Conservation (phyloP, 2,113 vertebrate species). For the Brachionichthys hirsutus region DNA sequence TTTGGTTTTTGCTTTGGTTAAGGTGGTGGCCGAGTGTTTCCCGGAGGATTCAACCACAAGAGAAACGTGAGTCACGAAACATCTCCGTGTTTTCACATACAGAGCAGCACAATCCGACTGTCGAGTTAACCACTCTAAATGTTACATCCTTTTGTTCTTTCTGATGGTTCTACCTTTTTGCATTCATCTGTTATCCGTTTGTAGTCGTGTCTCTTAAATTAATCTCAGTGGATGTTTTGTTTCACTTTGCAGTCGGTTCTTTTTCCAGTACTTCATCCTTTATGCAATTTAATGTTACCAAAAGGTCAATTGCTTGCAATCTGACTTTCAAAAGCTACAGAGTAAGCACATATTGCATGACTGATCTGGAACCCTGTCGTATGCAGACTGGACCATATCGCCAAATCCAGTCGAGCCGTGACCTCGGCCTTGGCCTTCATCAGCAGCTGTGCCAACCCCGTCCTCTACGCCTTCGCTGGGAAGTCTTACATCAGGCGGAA, state of each 20-base stretch:
- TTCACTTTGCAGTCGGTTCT: no score
- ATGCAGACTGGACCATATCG: conserved; percentile 47
- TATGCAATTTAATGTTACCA: no score
- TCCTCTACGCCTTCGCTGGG: conserved; percentile 78
- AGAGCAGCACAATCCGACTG: no score
- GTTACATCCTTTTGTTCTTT: no score
- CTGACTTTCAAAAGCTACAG: not conserved
- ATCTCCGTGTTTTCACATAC: not conserved
- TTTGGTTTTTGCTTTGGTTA: conserved; percentile 9
- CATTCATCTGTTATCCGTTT: no score
- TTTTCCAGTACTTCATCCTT: no score
- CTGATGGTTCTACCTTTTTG: no score
- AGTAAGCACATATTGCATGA: not conserved
- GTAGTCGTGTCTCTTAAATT: no score
- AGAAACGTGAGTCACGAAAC: conserved; percentile 40
- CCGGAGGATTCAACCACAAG: accelerated
- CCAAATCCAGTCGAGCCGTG: conserved; percentile 41
- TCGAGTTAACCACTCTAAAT: no score
- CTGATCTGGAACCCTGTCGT: not conserved
- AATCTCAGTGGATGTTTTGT: no score
- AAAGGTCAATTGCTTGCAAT: no score
- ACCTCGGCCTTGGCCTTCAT: conserved; percentile 78
- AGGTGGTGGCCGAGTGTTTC: conserved; percentile 70
- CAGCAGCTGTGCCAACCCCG: conserved; percentile 78
- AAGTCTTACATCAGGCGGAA: conserved; percentile 77